Base-by-base conservation (phyloP, 64 coral and sea anemone genomes). In the Porites lutea region DNA sequence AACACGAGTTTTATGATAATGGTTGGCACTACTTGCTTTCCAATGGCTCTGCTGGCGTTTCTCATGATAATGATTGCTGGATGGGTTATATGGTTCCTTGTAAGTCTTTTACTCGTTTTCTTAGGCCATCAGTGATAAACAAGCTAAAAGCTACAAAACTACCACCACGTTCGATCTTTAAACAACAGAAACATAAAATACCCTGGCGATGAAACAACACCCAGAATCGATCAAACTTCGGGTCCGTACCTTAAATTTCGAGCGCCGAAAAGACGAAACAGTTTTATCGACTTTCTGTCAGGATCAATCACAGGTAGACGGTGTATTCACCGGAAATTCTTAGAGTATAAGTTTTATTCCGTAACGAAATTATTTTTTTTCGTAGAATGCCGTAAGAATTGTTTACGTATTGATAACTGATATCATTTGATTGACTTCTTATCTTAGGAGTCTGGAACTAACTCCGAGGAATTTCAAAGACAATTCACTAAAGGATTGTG, bases 401-500 rank as follows among this genome's bases (percentile, higher is more conserved):
- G 23, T 71, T 10, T 10, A 2, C 27, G 13, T 71, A 27, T 37
- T 23, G 27, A 37, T 37, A 71, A 71, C 68, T 0, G 23, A 0
- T 27, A 10, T 10, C 6, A 37, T 27, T 10, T 71, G 10, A 27
- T 71, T 6, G 2, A 22, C 37, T 6, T 76, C 18, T 76, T 4
- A 44, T 19, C 20, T 78, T 78, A 93, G 91, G 91, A 93, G 12
- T 65, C 54, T 54, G 8, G 15, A 13, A 13, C 77, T 22, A 93
- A 88, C 51, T 14, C 14, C 2, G 63, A 93, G 63, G 83, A 93
- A 19, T 88, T 93, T 79, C 91, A 72, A 53, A 52, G 48, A 13
- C 62, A 70, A 18, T 93, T 81, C 51, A 78, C 69, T 22, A 48
- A 23, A 52, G 91, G 91, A 88, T 77, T 80, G 57, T 93, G 82